These are phyloP conservation scores for Callospermophilus lateralis DNA, from an alignment of 2,113 vertebrate genomes.

Conservation along the genomic window DNA sequence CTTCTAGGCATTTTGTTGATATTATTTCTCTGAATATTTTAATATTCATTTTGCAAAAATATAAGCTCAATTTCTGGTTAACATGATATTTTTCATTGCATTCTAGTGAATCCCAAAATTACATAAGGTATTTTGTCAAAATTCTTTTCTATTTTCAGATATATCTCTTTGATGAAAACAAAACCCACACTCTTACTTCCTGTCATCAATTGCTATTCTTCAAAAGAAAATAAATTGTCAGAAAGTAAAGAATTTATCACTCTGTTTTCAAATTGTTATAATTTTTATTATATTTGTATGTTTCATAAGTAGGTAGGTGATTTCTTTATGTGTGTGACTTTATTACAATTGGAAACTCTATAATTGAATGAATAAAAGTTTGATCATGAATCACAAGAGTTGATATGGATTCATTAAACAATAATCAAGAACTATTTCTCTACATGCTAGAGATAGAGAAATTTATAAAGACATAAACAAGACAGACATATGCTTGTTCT, in stretches of 20 bases:
- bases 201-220: not conserved
- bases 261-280: not conserved
- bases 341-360: not conserved
- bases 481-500: not conserved
- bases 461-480: not conserved
- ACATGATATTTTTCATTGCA: not conserved
- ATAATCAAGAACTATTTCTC: not conserved
- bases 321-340: not conserved
- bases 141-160: not conserved
- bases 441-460: not conserved
- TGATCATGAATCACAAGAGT: not conserved
- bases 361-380: not conserved
- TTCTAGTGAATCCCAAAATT: not conserved
- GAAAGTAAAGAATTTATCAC: not conserved
- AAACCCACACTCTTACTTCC: not conserved
- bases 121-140: not conserved
- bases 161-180: not conserved
- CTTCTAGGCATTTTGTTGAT: not conserved
- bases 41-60: not conserved
- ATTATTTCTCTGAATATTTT: not conserved
- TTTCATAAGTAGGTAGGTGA: not conserved
- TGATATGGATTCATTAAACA: not conserved
- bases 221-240: not conserved
- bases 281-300: not conserved
- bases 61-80: not conserved